These are phyloP conservation scores for Pollimyrus isidori DNA, from an alignment of 2,113 vertebrate genomes.

Conservation along the genomic window DNA sequence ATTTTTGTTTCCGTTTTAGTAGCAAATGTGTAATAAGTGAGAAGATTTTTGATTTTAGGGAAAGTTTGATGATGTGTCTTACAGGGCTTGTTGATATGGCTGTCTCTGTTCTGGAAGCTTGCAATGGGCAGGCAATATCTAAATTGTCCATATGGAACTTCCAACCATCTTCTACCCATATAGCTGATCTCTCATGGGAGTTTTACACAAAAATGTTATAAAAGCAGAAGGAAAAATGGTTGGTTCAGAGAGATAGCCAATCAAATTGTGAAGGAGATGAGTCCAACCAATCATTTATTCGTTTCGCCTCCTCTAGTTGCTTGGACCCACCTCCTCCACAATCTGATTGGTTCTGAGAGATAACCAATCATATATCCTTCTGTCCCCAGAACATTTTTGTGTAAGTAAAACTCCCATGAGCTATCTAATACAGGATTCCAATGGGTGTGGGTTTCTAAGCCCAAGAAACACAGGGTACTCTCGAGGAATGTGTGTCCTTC, in stretches of 20 bases:
- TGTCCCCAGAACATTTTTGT: too few relatives aligned
- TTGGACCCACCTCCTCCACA: too few relatives aligned
- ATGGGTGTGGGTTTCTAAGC: background rate
- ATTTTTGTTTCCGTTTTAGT: background rate
- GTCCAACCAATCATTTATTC: too few relatives aligned
- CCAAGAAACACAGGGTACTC: background rate
- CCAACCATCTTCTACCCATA: background rate
- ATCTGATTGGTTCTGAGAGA: too few relatives aligned
- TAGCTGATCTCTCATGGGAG: too few relatives aligned
- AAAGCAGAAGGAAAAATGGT: too few relatives aligned
- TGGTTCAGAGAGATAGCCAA: too few relatives aligned
- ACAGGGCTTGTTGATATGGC: conserved; percentile 36
- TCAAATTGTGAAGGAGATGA: too few relatives aligned
- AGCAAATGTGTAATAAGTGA: background rate
- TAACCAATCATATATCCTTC: too few relatives aligned
- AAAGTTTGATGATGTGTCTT: conserved; percentile 25
- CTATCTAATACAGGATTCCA: background rate
- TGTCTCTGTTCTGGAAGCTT: conserved; percentile 40
- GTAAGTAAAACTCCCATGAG: too few relatives aligned
- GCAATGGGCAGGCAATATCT: conserved; percentile 38
- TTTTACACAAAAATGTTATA: too few relatives aligned
- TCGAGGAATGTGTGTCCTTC: background rate
- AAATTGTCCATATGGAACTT: background rate
- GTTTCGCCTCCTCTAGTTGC: too few relatives aligned
- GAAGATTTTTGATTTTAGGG: background rate